phyloP scores from a whole-genome alignment of 2,797 vertebrate species.

The Falco peregrinus region DNA sequence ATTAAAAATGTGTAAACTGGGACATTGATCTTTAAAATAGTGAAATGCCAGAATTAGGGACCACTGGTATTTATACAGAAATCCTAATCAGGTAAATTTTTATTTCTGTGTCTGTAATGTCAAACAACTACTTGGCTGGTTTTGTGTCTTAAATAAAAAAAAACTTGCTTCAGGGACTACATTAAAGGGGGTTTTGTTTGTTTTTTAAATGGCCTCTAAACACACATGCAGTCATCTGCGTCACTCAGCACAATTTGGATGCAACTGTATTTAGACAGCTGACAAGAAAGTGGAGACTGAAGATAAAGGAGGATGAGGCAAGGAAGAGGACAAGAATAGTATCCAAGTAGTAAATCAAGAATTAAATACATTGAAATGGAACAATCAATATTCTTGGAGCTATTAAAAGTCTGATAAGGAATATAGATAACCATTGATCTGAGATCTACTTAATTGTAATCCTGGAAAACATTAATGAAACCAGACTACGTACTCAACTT shows the following conservation, averaged over 20 bases:
- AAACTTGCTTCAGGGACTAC: neutral
- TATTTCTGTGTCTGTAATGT: neutral
- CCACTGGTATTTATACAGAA: neutral
- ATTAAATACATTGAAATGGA: neutral
- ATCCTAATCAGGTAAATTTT: neutral
- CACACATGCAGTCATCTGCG: neutral
- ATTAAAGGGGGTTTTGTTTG: neutral
- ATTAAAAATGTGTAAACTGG: neutral
- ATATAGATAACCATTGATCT: neutral
- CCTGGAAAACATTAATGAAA: neutral
- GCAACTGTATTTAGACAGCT: conserved; percentile 21
- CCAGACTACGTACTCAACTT: neutral
- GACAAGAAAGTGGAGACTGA: neutral
- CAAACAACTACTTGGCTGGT: neutral
- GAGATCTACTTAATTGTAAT: neutral
- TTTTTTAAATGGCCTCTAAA: neutral
- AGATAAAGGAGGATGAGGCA: neutral
- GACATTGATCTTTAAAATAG: neutral
- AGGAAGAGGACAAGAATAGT: neutral
- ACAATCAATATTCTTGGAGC: neutral
- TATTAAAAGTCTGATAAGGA: neutral
- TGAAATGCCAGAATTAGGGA: neutral
- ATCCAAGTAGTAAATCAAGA: neutral
- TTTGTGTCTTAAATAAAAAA: neutral
- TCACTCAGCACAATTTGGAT: conserved; percentile 25